Evolutionary conservation across 2,797 vertebrate species (phyloP), one percentile per base, ranked within the genome.

Genomic region (Chelidonichthys spinosus): DNA sequence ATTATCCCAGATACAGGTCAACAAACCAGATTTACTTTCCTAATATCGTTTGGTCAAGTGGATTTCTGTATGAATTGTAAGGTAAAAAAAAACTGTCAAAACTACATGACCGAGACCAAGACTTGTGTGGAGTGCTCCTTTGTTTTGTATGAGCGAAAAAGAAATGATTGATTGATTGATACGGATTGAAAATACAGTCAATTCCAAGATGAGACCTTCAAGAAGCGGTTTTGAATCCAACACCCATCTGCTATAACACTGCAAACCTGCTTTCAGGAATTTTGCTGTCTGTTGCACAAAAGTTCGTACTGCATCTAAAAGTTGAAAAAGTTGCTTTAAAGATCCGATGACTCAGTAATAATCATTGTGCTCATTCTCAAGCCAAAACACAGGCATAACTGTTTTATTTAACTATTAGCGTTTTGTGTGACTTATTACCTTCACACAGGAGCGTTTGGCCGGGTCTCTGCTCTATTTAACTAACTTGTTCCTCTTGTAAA

Each of bases 381-480:
- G 43, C 72, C 63, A 72, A 32, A 64, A 52, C 50, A 66, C 15
- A 15, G n/a, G 32, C 75, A 67, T 75, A 56, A 72, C 68, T 11
- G 25, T 25, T 25, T 25, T 25, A 25, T 25, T 25, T 25, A 25
- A 5, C 52, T 69, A 65, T 69, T 68, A 36, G 44, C 67, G 47
- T 11, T n/a, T 71, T 55, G 76, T 33, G 15, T 58, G 62, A 67
- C 56, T 10, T 40, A 71, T 72, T n/a, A 55, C 37, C 17, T 68
- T 6, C 11, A 32, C 17, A 43, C n/a, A 2, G 49, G 25, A 55
- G 46, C 32, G 10, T 61, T 71, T 74, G 70, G 53, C 62, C 2
- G 7, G 36, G 67, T 68, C 33, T 50, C 56, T 33, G 46, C 59
- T 68, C 78, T 46, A 3, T 65, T 63, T 66, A 59, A 49, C 35